phyloP scores from a whole-genome alignment of 2,888 invertebrate genomes.

The Busseola fusca region DNA sequence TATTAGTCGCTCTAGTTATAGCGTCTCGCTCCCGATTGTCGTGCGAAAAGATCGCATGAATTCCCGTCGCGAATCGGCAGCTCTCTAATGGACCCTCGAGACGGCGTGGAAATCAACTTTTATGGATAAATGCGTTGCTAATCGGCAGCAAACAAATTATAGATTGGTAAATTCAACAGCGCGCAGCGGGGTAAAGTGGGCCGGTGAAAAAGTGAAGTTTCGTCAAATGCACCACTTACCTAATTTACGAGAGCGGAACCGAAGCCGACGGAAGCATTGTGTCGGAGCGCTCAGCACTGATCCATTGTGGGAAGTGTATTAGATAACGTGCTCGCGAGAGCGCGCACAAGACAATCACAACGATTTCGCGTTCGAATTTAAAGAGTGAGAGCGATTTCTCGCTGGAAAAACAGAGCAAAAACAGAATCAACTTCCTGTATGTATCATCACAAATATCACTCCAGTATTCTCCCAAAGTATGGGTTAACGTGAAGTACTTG shows the following conservation, averaged over 20 bases:
- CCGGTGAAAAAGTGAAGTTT: conserved; percentile 86
- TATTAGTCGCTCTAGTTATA: conserved; percentile 85
- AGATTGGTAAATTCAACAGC: conserved; percentile 74
- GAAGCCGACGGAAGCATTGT: conserved; percentile 83
- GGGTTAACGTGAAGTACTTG: not conserved
- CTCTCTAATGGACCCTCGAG: conserved; percentile 76
- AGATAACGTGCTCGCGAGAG: conserved; percentile 84
- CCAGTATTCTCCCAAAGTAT: not conserved
- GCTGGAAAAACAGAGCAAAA: conserved; percentile 42
- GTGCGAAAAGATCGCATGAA: conserved; percentile 82
- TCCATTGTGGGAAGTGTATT: conserved; percentile 82
- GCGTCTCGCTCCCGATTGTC: conserved; percentile 84
- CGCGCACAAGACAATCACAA: conserved; percentile 80
- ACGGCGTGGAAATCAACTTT: conserved; percentile 79
- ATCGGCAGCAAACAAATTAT: conserved; percentile 80
- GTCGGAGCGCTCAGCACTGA: conserved; percentile 73
- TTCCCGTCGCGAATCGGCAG: conserved; percentile 75
- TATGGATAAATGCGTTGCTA: conserved; percentile 78
- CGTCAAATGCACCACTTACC: conserved; percentile 87
- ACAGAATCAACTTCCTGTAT: conserved; percentile 10
- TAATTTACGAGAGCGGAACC: conserved; percentile 88
- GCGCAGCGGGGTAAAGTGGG: conserved; percentile 73
- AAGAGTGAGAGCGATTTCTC: conserved; percentile 79
- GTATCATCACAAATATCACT: conserved; percentile 8
- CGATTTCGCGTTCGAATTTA: conserved; percentile 75